Evolutionary conservation across 2,888 invertebrate species (phyloP).

Genomic region (Gibbula magus): DNA sequence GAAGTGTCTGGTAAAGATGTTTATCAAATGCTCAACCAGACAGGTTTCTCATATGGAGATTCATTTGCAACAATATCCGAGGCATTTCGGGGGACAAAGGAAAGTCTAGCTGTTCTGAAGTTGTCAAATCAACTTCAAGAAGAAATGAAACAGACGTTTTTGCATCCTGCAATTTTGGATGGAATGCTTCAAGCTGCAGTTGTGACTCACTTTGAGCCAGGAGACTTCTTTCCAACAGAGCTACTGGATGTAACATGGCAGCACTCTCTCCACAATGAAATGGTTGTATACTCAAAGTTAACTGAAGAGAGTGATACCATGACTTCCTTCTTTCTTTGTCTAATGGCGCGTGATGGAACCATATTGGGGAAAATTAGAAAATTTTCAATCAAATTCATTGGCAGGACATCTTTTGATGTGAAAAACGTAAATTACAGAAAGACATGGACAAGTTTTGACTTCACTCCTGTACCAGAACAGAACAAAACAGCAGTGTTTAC

Average conservation of each 20-base stretch:
- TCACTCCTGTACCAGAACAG: not conserved
- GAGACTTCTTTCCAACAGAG: slow-evolving; percentile 44
- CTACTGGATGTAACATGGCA: slow-evolving; percentile 40
- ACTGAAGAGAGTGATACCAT: slow-evolving; percentile 29
- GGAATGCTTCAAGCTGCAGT: slow-evolving; percentile 51
- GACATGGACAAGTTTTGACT: not conserved
- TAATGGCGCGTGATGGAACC: slow-evolving; percentile 46
- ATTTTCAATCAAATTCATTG: slow-evolving; percentile 27
- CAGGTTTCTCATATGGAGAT: slow-evolving; percentile 43
- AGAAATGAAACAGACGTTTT: slow-evolving; percentile 40
- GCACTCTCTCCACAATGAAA: slow-evolving; percentile 40
- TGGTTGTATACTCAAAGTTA: slow-evolving; percentile 45
- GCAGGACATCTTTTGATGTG: not conserved
- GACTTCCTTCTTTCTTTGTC: slow-evolving; percentile 45
- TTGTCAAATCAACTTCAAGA: slow-evolving; percentile 39
- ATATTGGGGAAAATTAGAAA: slow-evolving; percentile 53
- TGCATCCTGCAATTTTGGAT: slow-evolving; percentile 56
- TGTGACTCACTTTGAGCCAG: slow-evolving; percentile 34
- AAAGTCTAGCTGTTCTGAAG: slow-evolving; percentile 45
- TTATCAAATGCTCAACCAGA: slow-evolving; percentile 33
- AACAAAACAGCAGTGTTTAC: not conserved
- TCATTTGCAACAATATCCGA: slow-evolving; percentile 34
- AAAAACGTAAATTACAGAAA: not conserved
- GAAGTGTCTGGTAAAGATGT: slow-evolving; percentile 19
- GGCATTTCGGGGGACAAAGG: slow-evolving; percentile 39